Evolutionary conservation across 2,113 vertebrate genomes (phyloP).

Genomic region (Bubo blakistoni): DNA sequence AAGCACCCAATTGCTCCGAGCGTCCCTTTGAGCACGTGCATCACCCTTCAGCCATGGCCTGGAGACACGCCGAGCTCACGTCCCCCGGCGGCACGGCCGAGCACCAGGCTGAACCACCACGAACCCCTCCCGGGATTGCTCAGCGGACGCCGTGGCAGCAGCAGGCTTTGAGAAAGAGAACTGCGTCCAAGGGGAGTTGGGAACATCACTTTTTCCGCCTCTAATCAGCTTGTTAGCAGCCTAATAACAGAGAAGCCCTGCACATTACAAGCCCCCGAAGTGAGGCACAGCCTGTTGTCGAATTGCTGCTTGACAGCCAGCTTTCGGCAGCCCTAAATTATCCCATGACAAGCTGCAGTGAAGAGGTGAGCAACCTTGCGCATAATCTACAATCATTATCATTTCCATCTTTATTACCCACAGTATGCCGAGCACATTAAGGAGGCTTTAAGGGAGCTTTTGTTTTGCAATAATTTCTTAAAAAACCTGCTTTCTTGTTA

Average conservation of each 20-base stretch:
- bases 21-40: neutral
- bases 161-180: neutral
- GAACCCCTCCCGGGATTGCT: neutral
- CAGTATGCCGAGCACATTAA: conserved; percentile 70
- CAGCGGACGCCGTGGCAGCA: neutral
- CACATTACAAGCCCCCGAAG: conserved; percentile 37
- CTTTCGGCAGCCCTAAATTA: conserved; percentile 73
- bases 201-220: conserved; percentile 51
- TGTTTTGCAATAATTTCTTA: conserved; percentile 68
- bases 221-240: conserved; percentile 71
- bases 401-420: conserved; percentile 76
- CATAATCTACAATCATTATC: conserved; percentile 76
- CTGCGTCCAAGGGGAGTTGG: conserved; percentile 24
- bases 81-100: fast-evolving
- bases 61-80: neutral
- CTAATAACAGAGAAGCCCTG: conserved; percentile 60
- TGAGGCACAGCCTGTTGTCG: conserved; percentile 63
- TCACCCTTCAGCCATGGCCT: neutral
- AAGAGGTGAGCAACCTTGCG: conserved; percentile 74
- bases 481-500: conserved; percentile 70
- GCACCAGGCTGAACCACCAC: neutral
- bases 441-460: conserved; percentile 69
- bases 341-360: conserved; percentile 71
- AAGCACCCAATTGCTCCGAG: fast-evolving
- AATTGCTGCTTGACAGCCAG: conserved; percentile 67